A percentile compares a stretch with the other conserved stretches of the same genome.
Conservation (phyloP, 1,140 invertebrate genomes). For the Trissolcus basalis region DNA sequence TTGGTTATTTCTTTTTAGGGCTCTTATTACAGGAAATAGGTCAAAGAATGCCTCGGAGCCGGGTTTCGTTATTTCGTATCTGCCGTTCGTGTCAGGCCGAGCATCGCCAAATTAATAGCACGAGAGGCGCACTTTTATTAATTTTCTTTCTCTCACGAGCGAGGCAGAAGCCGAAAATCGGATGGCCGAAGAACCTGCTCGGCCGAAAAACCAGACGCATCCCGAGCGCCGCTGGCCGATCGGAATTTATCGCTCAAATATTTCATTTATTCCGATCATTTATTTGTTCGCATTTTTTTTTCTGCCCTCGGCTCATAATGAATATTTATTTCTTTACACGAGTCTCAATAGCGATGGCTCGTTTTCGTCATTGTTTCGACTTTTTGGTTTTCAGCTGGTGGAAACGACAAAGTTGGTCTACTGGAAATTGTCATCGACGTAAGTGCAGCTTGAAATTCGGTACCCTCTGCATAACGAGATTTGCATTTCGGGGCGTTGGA, state of each 20-base stretch:
- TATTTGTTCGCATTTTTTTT: conserved; percentile 15
- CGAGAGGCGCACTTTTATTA: conserved; percentile 17
- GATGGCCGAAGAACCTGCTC: conserved; percentile 12
- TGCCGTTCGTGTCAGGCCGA: background rate
- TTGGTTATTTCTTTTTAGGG: background rate
- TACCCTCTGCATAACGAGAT: background rate
- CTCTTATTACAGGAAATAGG: conserved; percentile 20
- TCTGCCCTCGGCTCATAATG: conserved; percentile 7
- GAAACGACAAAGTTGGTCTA: too few relatives aligned
- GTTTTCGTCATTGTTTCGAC: too few relatives aligned
- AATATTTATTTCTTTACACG: conserved; percentile 40
- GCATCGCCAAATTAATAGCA: conserved; percentile 22
- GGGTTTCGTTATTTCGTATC: conserved; percentile 13
- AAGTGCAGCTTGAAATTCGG: conserved; percentile 2
- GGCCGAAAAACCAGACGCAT: conserved; percentile 7
- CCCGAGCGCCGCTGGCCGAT: background rate
- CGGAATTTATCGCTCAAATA: conserved; percentile 40
- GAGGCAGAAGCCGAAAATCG: conserved; percentile 10
- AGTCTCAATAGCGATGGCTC: conserved; percentile 14
- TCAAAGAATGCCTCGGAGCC: background rate
- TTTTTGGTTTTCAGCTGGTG: too few relatives aligned
- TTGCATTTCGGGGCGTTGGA: conserved; percentile 13
- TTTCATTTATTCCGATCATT: conserved; percentile 34
- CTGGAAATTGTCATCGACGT: too few relatives aligned
- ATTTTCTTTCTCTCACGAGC: conserved; percentile 12